These are phyloP conservation scores for Crotalus helleri DNA, from an alignment of 2,113 vertebrate genomes.

Conservation along the genomic window DNA sequence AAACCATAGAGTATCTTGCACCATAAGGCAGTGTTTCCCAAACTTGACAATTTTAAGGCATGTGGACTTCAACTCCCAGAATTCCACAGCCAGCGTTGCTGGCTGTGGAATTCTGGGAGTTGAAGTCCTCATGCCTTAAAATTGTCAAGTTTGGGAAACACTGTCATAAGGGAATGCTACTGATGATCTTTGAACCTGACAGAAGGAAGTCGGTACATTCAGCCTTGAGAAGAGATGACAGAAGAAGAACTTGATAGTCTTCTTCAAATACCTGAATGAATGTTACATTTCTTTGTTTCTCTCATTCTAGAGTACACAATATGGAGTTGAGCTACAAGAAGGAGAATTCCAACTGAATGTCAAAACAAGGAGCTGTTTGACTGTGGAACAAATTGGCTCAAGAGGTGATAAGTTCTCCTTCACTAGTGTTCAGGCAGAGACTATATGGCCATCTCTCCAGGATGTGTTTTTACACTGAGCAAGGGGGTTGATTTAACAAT, in stretches of 20 bases:
- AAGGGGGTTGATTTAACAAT: background rate
- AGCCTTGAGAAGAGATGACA: background rate
- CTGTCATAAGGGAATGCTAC: background rate
- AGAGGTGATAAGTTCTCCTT: background rate
- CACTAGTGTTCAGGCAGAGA: background rate
- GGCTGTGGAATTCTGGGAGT: too few relatives aligned
- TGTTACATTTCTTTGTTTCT: background rate
- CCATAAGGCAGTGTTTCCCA: background rate
- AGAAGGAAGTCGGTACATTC: background rate
- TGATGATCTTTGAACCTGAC: background rate
- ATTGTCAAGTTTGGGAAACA: too few relatives aligned
- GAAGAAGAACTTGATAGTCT: background rate
- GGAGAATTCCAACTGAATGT: background rate
- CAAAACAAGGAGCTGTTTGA: background rate
- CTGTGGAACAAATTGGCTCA: background rate
- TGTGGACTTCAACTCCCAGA: too few relatives aligned
- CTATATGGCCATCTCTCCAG: background rate
- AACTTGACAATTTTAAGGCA: too few relatives aligned
- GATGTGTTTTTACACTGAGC: background rate
- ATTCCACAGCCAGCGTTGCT: too few relatives aligned
- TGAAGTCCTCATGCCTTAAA: too few relatives aligned
- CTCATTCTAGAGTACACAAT: background rate
- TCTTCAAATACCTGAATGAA: background rate
- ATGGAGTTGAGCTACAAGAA: background rate
- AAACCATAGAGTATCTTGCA: background rate